phyloP scores from a whole-genome alignment of 2,113 vertebrate genomes.

The Corythornis madagascariensis region DNA sequence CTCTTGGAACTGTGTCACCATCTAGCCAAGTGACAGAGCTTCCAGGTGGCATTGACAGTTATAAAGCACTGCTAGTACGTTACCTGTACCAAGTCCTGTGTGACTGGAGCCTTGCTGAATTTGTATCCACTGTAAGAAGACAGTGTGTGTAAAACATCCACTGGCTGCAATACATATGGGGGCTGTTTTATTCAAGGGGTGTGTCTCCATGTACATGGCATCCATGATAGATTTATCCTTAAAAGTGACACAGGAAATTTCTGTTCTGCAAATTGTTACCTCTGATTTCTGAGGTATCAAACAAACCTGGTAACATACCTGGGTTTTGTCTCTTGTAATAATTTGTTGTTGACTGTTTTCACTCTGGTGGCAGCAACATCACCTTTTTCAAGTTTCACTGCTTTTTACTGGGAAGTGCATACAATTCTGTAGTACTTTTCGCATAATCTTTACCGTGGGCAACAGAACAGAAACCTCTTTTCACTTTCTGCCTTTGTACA shows the following conservation, averaged over 20 bases:
- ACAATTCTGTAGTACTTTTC: background rate
- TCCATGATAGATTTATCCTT: background rate
- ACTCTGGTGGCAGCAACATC: background rate
- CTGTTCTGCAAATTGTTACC: background rate
- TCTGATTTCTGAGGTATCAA: background rate
- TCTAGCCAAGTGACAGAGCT: background rate
- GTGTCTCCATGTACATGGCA: background rate
- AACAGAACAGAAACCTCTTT: background rate
- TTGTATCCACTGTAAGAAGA: background rate
- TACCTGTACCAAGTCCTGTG: background rate
- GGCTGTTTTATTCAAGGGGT: background rate
- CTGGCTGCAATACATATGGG: background rate
- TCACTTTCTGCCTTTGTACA: accelerated
- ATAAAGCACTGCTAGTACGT: background rate
- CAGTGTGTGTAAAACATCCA: background rate
- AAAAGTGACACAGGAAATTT: background rate
- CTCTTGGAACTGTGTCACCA: background rate
- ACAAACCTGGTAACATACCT: accelerated
- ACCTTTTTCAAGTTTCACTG: background rate
- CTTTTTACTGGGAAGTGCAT: background rate
- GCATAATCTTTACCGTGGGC: background rate
- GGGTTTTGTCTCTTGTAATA: background rate
- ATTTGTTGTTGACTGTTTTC: background rate
- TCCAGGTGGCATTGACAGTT: background rate
- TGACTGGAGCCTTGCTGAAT: background rate